phyloP scores from a whole-genome alignment of 2,888 invertebrate genomes.

The Drosophila affinis region DNA sequence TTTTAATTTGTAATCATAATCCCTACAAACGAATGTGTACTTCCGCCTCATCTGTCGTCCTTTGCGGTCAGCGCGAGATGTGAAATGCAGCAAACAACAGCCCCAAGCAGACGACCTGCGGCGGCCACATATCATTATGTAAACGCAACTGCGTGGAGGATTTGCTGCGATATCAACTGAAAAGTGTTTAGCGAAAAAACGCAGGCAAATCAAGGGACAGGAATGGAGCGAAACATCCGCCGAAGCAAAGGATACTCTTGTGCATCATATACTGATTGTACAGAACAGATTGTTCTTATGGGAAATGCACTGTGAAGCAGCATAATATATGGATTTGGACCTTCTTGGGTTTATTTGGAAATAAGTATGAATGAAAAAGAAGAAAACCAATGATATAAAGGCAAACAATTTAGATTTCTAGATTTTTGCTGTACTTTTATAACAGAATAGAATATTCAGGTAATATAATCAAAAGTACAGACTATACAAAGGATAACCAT shows the following conservation, averaged over 20 bases:
- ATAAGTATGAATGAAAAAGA: too few species aligned
- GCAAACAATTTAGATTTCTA: too few species aligned
- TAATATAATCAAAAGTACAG: too few species aligned
- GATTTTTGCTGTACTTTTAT: too few species aligned
- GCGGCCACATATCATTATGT: conserved; percentile 74
- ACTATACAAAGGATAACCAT: too few species aligned
- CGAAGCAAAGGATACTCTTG: neutral
- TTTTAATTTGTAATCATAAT: conserved; percentile 16
- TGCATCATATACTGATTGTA: too few species aligned
- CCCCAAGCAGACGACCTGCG: conserved; percentile 28
- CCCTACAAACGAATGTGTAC: neutral
- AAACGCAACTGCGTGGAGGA: conserved; percentile 68
- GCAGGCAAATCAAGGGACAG: neutral
- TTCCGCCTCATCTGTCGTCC: neutral
- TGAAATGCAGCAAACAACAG: conserved; percentile 21
- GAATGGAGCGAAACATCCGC: neutral
- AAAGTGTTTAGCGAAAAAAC: conserved; percentile 60
- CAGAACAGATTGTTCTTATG: too few species aligned
- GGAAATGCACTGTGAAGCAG: too few species aligned
- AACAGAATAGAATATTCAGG: too few species aligned
- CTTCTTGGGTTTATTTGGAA: too few species aligned
- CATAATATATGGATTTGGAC: too few species aligned
- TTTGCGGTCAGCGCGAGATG: neutral
- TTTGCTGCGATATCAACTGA: conserved; percentile 77
- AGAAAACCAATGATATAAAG: too few species aligned